Base-by-base conservation (phyloP, 92 coral and sea anemone species). In the Scolanthus callimorphus region DNA sequence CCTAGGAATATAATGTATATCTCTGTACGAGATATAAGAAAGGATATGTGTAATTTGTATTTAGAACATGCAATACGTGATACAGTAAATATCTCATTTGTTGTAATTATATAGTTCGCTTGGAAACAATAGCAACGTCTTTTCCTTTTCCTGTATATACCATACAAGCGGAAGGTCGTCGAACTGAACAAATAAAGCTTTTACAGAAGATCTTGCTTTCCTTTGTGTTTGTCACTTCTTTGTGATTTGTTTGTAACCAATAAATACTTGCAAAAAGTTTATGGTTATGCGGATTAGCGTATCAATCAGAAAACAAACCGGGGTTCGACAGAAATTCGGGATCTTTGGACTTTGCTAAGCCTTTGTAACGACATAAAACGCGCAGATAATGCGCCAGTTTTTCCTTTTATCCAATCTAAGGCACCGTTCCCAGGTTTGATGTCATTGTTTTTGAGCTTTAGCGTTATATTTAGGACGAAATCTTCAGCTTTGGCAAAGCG, bases 221-320 rank as follows among this genome's bases (percentile, higher is more conserved):
- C 59, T 39, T 51, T 39, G 73, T 30, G 21, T 29, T 66, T 21
- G 28, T 52, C 22, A 28, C 3, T 53, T 66, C 52, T 52, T 39
- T 66, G 73, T 66, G 39, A 15, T 34, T 34, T 34, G 43, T 34
- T 34, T 34, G 43, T 22, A 1, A 24, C 0, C 54, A 53, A 39
- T 51, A 41, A 31, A 17, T 10, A 23, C 51, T 15, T 52, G 13
- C 27, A 51, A 39, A 4, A 25, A 17, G 11, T 34, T 53, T 17
- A 52, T 51, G 53, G 41, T 29, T 73, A 28, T 53, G n/a, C 25
- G 94, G 89, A 85, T 85, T 85, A 85, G 15, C 38, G 53, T 67
- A 70, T 76, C 89, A 81, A 84, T 82, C 89, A 76, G 57, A 64
- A 51, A 53, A 54, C n/a, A n/a, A 37, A 12, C 58, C 17, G n/a